A percentile compares a stretch with the other conserved stretches of the same genome.
phyloP scores from a whole-genome alignment of 2,888 invertebrate species.

The Folsomia candida region DNA sequence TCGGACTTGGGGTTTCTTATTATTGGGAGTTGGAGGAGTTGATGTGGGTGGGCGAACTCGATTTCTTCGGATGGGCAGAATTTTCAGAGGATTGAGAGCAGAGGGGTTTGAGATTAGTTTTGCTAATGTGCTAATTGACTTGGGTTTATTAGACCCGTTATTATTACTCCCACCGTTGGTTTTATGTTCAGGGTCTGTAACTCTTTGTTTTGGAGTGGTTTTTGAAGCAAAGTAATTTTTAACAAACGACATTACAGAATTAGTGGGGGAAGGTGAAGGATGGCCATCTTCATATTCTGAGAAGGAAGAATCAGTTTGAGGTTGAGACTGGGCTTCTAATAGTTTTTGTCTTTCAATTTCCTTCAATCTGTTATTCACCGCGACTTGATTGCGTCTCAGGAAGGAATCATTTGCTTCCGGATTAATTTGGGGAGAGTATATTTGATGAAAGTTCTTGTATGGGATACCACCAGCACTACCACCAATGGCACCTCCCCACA shows the following conservation, averaged over 20 bases:
- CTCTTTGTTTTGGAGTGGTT: constrained; percentile 4
- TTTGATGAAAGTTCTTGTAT: constrained; percentile 6
- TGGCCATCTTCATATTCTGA: not conserved
- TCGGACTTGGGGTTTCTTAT: constrained; percentile 14
- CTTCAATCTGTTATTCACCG: constrained; percentile 25
- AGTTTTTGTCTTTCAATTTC: constrained; percentile 31
- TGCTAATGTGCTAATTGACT: not conserved
- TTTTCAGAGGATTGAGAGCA: constrained; percentile 4
- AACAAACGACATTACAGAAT: constrained; percentile 10
- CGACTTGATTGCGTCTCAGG: constrained; percentile 40
- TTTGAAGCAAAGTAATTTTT: constrained; percentile 11
- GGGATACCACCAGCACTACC: not conserved
- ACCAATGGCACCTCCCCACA: not conserved
- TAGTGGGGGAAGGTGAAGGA: not conserved
- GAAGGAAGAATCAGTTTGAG: not conserved
- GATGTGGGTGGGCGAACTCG: not conserved
- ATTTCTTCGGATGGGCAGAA: constrained; percentile 2
- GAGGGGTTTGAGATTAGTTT: constrained; percentile 7
- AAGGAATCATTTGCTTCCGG: constrained; percentile 47
- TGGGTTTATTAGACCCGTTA: constrained; percentile 9
- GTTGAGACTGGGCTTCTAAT: not conserved
- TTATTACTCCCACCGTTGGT: not conserved
- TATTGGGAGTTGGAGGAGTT: constrained; percentile 8
- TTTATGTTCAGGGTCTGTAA: not conserved
- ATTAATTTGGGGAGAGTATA: not conserved